Evolutionary conservation across 1,140 invertebrate genomes (phyloP).

Genomic region (Microplitis demolitor): DNA sequence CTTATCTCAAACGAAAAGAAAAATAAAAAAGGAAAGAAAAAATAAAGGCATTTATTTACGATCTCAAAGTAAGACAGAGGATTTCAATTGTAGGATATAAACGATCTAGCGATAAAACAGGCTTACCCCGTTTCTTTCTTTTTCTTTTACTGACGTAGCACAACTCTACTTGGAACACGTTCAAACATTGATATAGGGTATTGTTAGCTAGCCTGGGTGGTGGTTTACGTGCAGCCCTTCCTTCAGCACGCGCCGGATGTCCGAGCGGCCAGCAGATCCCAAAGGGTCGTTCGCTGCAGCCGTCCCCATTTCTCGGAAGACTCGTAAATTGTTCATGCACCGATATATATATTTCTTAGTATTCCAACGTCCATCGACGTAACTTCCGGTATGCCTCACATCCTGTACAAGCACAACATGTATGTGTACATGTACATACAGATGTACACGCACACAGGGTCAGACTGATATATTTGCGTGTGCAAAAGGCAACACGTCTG

Average conservation of each 20-base stretch:
- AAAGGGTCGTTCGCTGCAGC: slow-evolving; percentile 11
- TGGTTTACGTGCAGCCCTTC: slow-evolving; percentile 1
- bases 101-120: slow-evolving; percentile 15
- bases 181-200: slow-evolving; percentile 51
- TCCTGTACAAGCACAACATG: background rate
- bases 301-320: slow-evolving; percentile 23
- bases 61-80: slow-evolving; percentile 18
- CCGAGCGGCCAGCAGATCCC: slow-evolving; percentile 1
- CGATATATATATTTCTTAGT: slow-evolving; percentile 27
- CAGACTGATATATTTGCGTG: background rate
- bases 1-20: too few relatives aligned
- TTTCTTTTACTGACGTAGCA: slow-evolving; percentile 31
- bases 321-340: slow-evolving; percentile 27
- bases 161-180: slow-evolving; percentile 52
- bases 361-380: slow-evolving; percentile 25
- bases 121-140: slow-evolving; percentile 2
- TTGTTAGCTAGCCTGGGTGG: slow-evolving; percentile 20
- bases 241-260: slow-evolving; percentile 1
- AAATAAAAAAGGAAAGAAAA: background rate
- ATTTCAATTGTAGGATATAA: slow-evolving; percentile 28
- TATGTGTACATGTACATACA: background rate
- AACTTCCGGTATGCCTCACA: slow-evolving; percentile 26
- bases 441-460: background rate
- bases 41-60: slow-evolving; percentile 25
- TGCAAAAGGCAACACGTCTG: background rate